Conservation (phyloP, 2,888 invertebrate genomes). For the Rotaria magnacalcarata region DNA sequence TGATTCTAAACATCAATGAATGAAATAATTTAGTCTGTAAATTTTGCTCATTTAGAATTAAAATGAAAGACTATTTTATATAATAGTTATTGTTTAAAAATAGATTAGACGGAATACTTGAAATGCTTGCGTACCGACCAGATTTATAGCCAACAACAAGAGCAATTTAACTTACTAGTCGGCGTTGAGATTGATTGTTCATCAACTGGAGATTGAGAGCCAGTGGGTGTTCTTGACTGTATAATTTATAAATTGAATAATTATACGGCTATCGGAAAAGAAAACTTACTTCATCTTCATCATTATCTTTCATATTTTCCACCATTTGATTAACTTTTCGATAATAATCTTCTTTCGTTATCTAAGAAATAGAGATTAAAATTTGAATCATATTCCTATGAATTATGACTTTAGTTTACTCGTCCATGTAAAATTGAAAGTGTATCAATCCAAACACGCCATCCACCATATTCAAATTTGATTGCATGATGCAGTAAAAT, state of each 20-base stretch:
- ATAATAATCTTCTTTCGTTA: slow-evolving; percentile 44
- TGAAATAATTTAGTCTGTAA: too few species aligned
- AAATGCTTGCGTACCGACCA: too few species aligned
- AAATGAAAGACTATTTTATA: too few species aligned
- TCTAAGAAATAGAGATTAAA: background rate
- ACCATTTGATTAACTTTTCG: slow-evolving; percentile 42
- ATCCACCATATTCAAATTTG: slow-evolving; percentile 96
- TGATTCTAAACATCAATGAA: background rate
- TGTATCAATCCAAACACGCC: slow-evolving; percentile 99
- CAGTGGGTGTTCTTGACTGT: background rate
- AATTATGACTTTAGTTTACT: slow-evolving; percentile 61
- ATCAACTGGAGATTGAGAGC: background rate
- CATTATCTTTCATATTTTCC: slow-evolving; percentile 7
- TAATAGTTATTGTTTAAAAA: too few species aligned
- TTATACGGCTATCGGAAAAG: background rate
- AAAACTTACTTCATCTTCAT: background rate
- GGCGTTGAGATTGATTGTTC: background rate
- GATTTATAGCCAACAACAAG: background rate
- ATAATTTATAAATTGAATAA: background rate
- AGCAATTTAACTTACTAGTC: background rate
- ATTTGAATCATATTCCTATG: background rate
- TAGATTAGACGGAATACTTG: too few species aligned
- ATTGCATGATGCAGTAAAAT: slow-evolving; percentile 97
- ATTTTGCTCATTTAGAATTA: too few species aligned
- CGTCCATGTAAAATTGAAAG: slow-evolving; percentile 97